Percentiles rank a stretch among this genome's conserved stretches.
Conservation (phyloP, 2,113 vertebrate genomes). For the Takifugu bimaculatus region DNA sequence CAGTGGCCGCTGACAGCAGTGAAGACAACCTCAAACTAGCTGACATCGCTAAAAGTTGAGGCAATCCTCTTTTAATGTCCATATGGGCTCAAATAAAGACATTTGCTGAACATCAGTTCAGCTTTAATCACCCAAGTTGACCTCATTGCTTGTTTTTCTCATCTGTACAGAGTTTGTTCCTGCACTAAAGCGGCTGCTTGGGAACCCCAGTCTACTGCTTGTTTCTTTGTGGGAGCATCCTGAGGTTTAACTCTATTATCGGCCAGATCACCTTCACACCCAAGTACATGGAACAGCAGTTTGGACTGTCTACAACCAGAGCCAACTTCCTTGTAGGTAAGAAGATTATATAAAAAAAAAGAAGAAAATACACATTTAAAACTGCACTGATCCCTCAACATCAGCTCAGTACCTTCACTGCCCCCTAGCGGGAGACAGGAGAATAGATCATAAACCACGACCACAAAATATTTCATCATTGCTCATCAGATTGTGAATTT, state of each 20-base stretch:
- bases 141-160: neutral
- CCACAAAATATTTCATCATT: too few relatives aligned
- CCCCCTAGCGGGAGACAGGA: too few relatives aligned
- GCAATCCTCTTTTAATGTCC: neutral
- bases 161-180: constrained; percentile 76
- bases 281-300: constrained; percentile 95
- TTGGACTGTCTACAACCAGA: constrained; percentile 79
- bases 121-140: neutral
- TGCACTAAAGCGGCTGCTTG: constrained; percentile 81
- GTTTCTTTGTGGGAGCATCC: constrained; percentile 66
- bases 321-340: constrained; percentile 86
- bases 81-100: neutral
- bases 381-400: too few relatives aligned
- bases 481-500: too few relatives aligned
- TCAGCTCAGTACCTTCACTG: too few relatives aligned
- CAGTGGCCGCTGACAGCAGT: neutral
- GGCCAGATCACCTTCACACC: constrained; percentile 83
- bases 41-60: constrained; percentile 68
- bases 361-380: neutral
- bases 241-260: constrained; percentile 77
- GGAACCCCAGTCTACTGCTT: constrained; percentile 78
- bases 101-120: neutral
- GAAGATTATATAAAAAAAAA: constrained; percentile 49
- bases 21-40: constrained; percentile 44
- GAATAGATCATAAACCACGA: too few relatives aligned